phyloP scores from a whole-genome alignment of 2,113 vertebrate genomes.

The Hucho hucho region DNA sequence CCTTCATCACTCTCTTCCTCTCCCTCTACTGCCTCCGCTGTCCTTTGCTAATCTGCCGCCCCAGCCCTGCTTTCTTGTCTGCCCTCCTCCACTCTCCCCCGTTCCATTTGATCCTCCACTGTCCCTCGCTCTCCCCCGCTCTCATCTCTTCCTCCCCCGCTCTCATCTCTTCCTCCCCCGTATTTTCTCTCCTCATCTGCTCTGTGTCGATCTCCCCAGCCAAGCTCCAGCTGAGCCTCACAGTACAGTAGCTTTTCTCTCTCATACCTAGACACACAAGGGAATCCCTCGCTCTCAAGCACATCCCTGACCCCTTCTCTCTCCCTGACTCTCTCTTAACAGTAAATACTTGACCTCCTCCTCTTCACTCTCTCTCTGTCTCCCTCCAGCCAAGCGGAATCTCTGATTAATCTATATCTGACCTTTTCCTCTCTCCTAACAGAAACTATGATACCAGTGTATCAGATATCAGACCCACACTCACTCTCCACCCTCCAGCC shows the following conservation, averaged over 20 bases:
- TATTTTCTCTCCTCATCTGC: not conserved
- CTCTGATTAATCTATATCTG: too few relatives aligned
- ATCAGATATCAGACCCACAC: too few relatives aligned
- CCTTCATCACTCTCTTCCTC: too few relatives aligned
- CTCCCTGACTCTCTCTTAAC: not conserved
- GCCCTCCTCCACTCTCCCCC: not conserved
- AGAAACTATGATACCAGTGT: too few relatives aligned
- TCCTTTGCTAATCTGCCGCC: too few relatives aligned
- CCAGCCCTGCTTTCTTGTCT: too few relatives aligned
- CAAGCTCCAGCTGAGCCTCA: not conserved
- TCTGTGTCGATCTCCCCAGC: not conserved
- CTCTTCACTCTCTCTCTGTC: not conserved
- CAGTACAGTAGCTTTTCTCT: not conserved
- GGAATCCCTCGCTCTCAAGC: not conserved
- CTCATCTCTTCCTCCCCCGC: not conserved
- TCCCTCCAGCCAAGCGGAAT: too few relatives aligned
- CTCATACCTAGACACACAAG: not conserved
- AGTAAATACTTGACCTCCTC: too few relatives aligned
- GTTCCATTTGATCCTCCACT: not conserved
- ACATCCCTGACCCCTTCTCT: not conserved
- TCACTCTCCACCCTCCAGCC: too few relatives aligned
- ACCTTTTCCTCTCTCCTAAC: too few relatives aligned
- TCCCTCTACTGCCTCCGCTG: too few relatives aligned
- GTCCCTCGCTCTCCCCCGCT: constrained; percentile 14
- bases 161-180: not conserved